Evolutionary conservation across 2,113 vertebrate genomes (phyloP).

Genomic region (Pterocles gutturalis): DNA sequence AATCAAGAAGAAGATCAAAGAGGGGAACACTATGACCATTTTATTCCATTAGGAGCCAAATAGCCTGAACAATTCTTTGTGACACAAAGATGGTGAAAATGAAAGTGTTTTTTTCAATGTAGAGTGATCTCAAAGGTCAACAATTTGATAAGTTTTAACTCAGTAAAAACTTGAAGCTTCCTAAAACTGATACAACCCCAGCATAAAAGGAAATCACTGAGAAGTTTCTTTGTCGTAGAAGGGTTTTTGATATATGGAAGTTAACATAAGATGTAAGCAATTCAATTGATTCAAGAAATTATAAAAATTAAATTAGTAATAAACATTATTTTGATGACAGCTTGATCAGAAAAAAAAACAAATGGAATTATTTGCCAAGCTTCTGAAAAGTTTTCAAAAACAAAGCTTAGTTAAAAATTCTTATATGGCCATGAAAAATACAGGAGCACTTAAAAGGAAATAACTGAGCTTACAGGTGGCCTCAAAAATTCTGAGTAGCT

Average conservation of each 20-base stretch:
- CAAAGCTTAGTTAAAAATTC: background rate
- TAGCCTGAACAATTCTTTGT: background rate
- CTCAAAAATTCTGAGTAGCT: background rate
- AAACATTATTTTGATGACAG: background rate
- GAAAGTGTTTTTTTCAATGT: background rate
- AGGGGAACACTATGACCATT: background rate
- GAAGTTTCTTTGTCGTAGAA: background rate
- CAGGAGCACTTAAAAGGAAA: background rate
- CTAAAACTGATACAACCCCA: background rate
- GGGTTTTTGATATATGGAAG: background rate
- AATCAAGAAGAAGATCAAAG: background rate
- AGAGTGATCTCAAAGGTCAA: background rate
- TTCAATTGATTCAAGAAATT: background rate
- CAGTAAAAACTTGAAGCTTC: background rate
- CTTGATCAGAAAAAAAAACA: background rate
- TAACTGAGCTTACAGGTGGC: background rate
- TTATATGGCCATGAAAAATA: background rate
- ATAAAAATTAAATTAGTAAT: background rate
- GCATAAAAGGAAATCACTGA: background rate
- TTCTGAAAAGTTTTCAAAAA: background rate
- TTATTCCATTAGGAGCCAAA: background rate
- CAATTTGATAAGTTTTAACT: background rate
- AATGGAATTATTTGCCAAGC: background rate
- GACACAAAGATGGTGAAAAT: background rate
- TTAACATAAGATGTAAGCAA: background rate